Evolutionary conservation across 2,888 invertebrate genomes (phyloP).

Genomic region (Tridacna crocea): DNA sequence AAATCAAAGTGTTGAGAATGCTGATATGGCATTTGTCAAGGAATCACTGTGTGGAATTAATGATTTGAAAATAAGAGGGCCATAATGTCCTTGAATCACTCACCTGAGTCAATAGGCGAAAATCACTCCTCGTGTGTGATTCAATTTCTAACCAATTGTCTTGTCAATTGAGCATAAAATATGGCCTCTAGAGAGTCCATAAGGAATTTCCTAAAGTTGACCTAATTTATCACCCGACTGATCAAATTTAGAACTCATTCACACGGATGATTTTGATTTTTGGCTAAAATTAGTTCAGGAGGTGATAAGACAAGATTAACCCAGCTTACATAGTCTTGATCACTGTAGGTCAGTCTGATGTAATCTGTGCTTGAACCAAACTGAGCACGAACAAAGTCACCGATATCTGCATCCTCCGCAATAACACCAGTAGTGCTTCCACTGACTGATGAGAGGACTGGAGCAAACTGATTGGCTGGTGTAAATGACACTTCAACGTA

Average conservation of each 20-base stretch:
- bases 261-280: background rate
- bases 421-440: conserved; percentile 70
- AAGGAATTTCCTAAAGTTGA: too few relatives aligned
- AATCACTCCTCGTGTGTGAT: too few relatives aligned
- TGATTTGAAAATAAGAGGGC: too few relatives aligned
- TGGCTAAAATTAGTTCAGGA: background rate
- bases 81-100: background rate
- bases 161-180: too few relatives aligned
- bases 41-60: too few relatives aligned
- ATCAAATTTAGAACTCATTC: background rate
- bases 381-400: conserved; percentile 52
- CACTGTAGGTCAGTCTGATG: conserved; percentile 67
- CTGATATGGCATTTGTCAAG: too few relatives aligned
- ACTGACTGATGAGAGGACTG: conserved; percentile 59
- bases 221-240: too few relatives aligned
- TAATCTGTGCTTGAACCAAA: conserved; percentile 37
- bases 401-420: conserved; percentile 69
- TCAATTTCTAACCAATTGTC: too few relatives aligned
- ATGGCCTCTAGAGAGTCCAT: too few relatives aligned
- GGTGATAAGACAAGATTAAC: background rate
- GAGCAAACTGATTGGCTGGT: conserved; percentile 69
- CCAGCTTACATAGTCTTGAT: conserved; percentile 76
- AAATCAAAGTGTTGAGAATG: too few relatives aligned
- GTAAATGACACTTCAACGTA: conserved; percentile 65
- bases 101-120: too few relatives aligned